Base-by-base conservation (phyloP, 2,113 vertebrate genomes). In the Bos indicus region DNA sequence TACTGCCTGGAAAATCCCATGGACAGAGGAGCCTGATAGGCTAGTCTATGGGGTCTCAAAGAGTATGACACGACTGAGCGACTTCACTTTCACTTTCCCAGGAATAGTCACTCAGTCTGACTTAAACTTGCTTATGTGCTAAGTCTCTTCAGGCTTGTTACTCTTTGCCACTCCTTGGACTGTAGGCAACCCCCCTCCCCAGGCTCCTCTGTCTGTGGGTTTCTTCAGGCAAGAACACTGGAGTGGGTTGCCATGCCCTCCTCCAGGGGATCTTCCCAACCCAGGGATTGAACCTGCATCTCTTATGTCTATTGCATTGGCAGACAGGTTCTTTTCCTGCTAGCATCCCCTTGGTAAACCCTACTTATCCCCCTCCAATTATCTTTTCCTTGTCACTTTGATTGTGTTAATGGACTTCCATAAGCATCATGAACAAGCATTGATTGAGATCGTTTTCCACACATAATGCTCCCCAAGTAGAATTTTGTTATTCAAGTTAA, bases 121-220 rank as follows among this genome's bases (percentile, higher is more conserved):
- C 7, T 43, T 91, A 84, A 93, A 52, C 25, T 43, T 84, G 91
- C 10, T 74, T 21, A 19, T 36, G 33, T 36, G 64, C 33, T 67
- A 21, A 67, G n/a, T 71, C 19, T 71, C n/a, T 36, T 36, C n/a
- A 23, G n/a, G n/a, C 5, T 11, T 71, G n/a, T 71, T 71, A 23
- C 19, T 71, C 19, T 36, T 71, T 71, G n/a, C 67, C 67, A 71
- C 10, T 19, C n/a, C n/a, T 71, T 71, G 67, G 67, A 71, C n/a
- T 71, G 5, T 40, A 71, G n/a, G 67, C 67, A 71, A 40, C 9
- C 19, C 67, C 67, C 10, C 0, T 40, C 9, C n/a, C 19, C 19
- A 71, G n/a, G n/a, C 1, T 36, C 5, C n/a, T 40, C n/a, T 71
- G n/a, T 71, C 67, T 0, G 0, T 71, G n/a, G n/a, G 67, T 71